Conservation (phyloP, 2,888 invertebrate species). For the Netelia fuscicornis region DNA sequence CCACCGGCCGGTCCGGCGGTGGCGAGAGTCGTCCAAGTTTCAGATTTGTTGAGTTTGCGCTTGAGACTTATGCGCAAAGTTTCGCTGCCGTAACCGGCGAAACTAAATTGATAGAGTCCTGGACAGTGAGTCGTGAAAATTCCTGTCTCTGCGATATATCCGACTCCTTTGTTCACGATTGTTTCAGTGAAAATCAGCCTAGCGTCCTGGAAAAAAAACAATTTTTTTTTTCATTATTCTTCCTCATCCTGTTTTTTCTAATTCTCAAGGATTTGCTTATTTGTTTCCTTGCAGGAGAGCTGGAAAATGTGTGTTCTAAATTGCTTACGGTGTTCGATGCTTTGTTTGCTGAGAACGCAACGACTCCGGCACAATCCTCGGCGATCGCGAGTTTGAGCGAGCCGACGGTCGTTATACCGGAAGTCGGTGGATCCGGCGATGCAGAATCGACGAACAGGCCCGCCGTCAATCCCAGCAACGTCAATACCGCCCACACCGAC, state of each 20-base stretch:
- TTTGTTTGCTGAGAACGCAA: constrained; percentile 83
- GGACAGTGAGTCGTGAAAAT: constrained; percentile 85
- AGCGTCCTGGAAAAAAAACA: constrained; percentile 69
- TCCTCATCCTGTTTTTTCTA: background rate
- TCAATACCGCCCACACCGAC: constrained; percentile 81
- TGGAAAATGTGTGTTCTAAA: background rate
- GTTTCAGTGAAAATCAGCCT: constrained; percentile 77
- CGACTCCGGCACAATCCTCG: constrained; percentile 83
- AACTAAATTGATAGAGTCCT: constrained; percentile 85
- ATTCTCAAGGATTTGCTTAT: too few relatives aligned
- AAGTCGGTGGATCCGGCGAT: constrained; percentile 78
- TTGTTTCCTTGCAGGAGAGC: too few relatives aligned
- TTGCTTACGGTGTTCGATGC: constrained; percentile 76
- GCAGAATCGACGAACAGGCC: constrained; percentile 76
- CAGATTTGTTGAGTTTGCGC: constrained; percentile 78
- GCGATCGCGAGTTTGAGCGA: constrained; percentile 84
- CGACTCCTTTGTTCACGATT: constrained; percentile 84
- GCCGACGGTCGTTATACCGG: constrained; percentile 82
- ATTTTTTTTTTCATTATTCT: background rate
- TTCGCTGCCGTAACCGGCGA: constrained; percentile 82
- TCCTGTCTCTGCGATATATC: constrained; percentile 84
- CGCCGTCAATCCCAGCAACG: constrained; percentile 75
- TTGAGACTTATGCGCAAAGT: constrained; percentile 80
- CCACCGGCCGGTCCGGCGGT: constrained; percentile 81
- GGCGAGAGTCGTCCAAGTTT: constrained; percentile 78